phyloP scores from a whole-genome alignment of 2,113 vertebrate genomes.

The Pontoporia blainvillei region DNA sequence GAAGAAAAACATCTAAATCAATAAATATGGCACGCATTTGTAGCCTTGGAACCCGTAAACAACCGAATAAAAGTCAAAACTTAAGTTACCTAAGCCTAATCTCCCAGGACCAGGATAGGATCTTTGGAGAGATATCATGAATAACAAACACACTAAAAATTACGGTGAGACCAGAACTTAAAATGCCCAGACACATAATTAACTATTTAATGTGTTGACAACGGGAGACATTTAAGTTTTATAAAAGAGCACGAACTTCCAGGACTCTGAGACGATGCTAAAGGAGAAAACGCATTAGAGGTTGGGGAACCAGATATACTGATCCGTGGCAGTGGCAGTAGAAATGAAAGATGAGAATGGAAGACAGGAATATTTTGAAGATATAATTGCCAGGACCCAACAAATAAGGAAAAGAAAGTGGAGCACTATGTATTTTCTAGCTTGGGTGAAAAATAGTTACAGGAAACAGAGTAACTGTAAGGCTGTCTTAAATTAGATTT shows the following conservation, averaged over 20 bases:
- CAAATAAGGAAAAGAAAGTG: background rate
- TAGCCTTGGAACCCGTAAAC: background rate
- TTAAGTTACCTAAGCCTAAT: background rate
- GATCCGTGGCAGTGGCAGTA: accelerated
- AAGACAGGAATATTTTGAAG: background rate
- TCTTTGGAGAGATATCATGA: background rate
- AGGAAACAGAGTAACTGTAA: background rate
- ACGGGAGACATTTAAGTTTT: background rate
- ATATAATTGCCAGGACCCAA: background rate
- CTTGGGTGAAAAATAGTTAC: background rate
- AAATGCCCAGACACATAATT: background rate
- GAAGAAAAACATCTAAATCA: background rate
- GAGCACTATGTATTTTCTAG: background rate
- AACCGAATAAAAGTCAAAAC: background rate
- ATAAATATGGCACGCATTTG: background rate
- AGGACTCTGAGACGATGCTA: background rate
- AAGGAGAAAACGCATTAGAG: background rate
- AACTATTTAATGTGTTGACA: background rate
- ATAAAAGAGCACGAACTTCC: background rate
- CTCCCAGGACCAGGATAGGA: background rate
- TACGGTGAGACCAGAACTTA: background rate
- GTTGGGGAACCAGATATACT: background rate
- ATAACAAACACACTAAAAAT: background rate
- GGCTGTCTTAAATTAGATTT: background rate
- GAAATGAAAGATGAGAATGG: background rate